Evolutionary conservation across 2,888 invertebrate genomes (phyloP), one percentile per base, ranked within the genome.

Genomic region (Lucinisca nassula): DNA sequence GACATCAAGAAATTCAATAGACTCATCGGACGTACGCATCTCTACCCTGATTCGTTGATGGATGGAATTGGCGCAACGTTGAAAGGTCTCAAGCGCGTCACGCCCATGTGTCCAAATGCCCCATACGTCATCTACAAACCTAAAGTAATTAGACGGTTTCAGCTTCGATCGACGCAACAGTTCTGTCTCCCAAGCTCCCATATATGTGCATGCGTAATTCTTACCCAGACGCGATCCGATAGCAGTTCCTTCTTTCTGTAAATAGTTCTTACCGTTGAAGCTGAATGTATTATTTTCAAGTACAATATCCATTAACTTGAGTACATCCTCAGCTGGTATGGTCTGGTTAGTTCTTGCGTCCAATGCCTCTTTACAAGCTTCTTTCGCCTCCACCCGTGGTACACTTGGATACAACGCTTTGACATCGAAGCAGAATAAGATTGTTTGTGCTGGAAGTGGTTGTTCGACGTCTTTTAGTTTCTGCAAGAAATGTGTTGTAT

Each of bases 181-280:
- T n/a, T n/a, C n/a, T n/a, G n/a, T n/a, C n/a, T 85, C 74, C 82
- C 76, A 72, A 40, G 79, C 79, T 40, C 79, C 24, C 86, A 86
- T 79, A 51, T 82, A 82, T 1, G 79, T 24, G 37, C 72, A 86
- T n/a, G 75, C 79, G 55, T 78, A 86, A 38, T 79, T 79, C 12
- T 58, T 74, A 14, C 86, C 82, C 27, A 82, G 21, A 35, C 45
- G 79, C 0, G 73, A 85, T 0, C 78, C 72, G 58, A 82, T 81
- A 27, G 81, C 85, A 17, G 67, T 37, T 0, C 78, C 77, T 17
- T 85, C 81, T 21, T 1, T 76, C 61, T 86, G 86, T 30, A 49
- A 67, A 30, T 40, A 82, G 8, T 82, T 49, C 17, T n/a, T 74
- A 8, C 51, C 45, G 21, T 61, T 73, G 6, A 85, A 74, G n/a